phyloP scores from a whole-genome alignment of 2,797 vertebrate genomes.

The Iguana delicatissima region DNA sequence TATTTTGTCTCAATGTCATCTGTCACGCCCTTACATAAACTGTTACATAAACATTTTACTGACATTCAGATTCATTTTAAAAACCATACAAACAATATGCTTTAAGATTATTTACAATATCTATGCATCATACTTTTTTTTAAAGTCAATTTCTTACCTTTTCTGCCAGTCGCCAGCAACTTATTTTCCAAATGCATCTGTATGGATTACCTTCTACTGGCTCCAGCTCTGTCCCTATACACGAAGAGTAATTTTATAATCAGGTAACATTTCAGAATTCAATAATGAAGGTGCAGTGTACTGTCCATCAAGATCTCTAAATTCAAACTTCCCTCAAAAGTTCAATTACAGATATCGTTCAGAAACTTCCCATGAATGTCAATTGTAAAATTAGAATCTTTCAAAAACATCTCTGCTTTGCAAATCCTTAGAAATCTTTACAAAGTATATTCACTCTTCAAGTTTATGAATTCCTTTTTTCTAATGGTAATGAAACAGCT shows the following conservation, averaged over 20 bases:
- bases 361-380: not conserved
- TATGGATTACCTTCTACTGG: conserved; percentile 97
- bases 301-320: not conserved
- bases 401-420: conserved; percentile 10
- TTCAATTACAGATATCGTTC: not conserved
- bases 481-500: not conserved
- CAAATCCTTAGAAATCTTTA: not conserved
- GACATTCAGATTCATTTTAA: not conserved
- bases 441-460: not conserved
- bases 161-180: conserved; percentile 97
- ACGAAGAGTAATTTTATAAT: conserved; percentile 47
- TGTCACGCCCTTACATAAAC: conserved; percentile 12
- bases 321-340: conserved; percentile 25
- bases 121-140: not conserved
- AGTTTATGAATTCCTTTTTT: not conserved
- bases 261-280: not conserved
- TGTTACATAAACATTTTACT: conserved; percentile 18
- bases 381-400: not conserved
- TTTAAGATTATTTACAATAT: not conserved
- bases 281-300: not conserved
- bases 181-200: conserved; percentile 94
- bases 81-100: conserved; percentile 10
- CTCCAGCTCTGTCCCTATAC: conserved; percentile 82
- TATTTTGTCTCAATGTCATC: not conserved
- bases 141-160: conserved; percentile 82